phyloP scores from a whole-genome alignment of 1,140 invertebrate genomes.

The Eueides isabella region DNA sequence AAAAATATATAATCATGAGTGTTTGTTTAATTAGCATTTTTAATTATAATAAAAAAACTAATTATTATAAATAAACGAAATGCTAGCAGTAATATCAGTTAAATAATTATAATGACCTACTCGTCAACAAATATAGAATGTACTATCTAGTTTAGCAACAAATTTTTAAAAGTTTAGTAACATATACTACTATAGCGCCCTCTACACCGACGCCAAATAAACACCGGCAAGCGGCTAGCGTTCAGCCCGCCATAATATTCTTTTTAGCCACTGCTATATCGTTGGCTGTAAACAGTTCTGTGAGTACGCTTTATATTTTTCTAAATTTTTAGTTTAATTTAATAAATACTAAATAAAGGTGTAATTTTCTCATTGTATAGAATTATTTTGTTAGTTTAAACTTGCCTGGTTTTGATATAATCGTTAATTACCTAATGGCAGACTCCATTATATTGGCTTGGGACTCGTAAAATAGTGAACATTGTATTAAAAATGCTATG shows the following conservation, averaged over 20 bases:
- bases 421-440: constrained; percentile 47
- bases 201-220: constrained; percentile 75
- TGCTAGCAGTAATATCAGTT: neutral
- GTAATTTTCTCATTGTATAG: constrained; percentile 22
- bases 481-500: constrained; percentile 11
- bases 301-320: constrained; percentile 52
- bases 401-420: constrained; percentile 7
- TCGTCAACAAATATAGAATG: too few relatives aligned
- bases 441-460: constrained; percentile 69
- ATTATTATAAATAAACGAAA: neutral
- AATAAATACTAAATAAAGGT: constrained; percentile 18
- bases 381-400: constrained; percentile 8
- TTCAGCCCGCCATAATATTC: constrained; percentile 74
- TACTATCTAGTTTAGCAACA: too few relatives aligned
- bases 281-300: constrained; percentile 75
- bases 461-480: constrained; percentile 35
- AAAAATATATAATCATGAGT: too few relatives aligned
- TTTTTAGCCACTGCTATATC: constrained; percentile 60
- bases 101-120: neutral
- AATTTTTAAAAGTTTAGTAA: neutral
- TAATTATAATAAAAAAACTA: neutral
- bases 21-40: too few relatives aligned
- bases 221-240: constrained; percentile 53
- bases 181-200: constrained; percentile 53
- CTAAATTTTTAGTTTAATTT: constrained; percentile 19